Evolutionary conservation across 1,140 invertebrate species (phyloP), one percentile per base, ranked within the genome.

Genomic region (Neodiprion lecontei): DNA sequence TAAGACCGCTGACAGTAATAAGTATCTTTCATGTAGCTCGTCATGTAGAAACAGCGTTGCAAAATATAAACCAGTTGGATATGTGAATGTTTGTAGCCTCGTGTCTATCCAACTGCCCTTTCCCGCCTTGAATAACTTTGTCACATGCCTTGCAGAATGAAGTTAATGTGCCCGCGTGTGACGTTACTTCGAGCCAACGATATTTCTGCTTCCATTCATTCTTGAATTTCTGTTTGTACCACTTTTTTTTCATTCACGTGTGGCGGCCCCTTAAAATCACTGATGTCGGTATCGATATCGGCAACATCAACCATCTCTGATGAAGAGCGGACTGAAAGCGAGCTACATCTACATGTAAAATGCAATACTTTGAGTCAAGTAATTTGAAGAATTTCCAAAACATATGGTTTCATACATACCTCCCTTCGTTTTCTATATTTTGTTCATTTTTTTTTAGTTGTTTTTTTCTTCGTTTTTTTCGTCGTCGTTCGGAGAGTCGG

Each of bases 201-300:
- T 72, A 72, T 72, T 72, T 72, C 50, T 72, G 70, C 23, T 61
- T 72, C 70, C 70, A 72, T 40, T 72, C 70, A 9, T 72, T 10
- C 23, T 72, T 61, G 14, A 72, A 72, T 61, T 65, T 72, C 40
- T 72, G 70, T 53, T 9, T 2, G 50, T 72, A 72, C 40, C 17
- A 61, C 17, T 72, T 72, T 72, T 23, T 72, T 53, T 72, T 65
- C 47, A 53, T 72, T 61, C n/a, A 9, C 69, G n/a, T 8, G 48
- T 72, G n/a, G 14, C 11, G 70, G 40, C 70, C 40, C 49, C 14
- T 53, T 53, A 10, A 14, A 53, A 53, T 53, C 50, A 53, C 50
- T 53, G 50, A 9, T 53, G 50, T 53, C 50, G 50, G 50, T 53
- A 14, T 53, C 50, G 50, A 53, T 53, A 53, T 10, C 50, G 14